These are phyloP conservation scores for Elephantulus edwardii DNA, from an alignment of 2,113 vertebrate species.

Conservation along the genomic window DNA sequence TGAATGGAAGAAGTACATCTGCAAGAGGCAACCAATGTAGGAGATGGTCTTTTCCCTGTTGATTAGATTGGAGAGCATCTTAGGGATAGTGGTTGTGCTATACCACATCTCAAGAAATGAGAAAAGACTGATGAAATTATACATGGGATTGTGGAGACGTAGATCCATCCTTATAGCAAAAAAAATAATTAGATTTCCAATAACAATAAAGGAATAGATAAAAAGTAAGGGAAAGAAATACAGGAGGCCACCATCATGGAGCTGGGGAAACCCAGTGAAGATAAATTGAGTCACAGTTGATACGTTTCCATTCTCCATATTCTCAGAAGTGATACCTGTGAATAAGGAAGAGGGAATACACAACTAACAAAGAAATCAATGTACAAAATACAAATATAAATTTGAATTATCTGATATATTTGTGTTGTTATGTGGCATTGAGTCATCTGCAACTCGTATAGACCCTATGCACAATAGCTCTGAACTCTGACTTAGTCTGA, in stretches of 20 bases:
- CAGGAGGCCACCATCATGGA: neutral
- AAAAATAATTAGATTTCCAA: conserved; percentile 42
- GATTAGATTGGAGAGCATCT: conserved; percentile 33
- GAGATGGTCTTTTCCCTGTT: conserved; percentile 42
- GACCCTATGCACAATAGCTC: too few relatives aligned
- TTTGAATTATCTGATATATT: too few relatives aligned
- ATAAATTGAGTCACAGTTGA: conserved; percentile 17
- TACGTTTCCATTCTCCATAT: neutral
- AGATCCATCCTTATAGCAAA: neutral
- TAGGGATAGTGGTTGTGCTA: conserved; percentile 31
- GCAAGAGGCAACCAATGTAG: conserved; percentile 16
- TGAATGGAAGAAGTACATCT: conserved; percentile 51
- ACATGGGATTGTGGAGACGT: conserved; percentile 36
- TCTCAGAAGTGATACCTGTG: neutral
- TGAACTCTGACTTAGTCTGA: too few relatives aligned
- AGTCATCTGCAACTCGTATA: too few relatives aligned
- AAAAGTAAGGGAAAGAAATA: conserved; percentile 35
- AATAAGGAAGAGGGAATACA: neutral
- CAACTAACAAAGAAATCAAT: neutral
- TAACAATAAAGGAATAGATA: neutral
- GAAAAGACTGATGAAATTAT: conserved; percentile 38
- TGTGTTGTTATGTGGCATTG: too few relatives aligned
- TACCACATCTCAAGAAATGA: conserved; percentile 57
- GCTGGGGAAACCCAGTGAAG: conserved; percentile 25
- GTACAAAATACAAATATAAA: too few relatives aligned